A percentile compares a stretch with the other conserved stretches of the same genome.
Conservation (phyloP, 2,888 invertebrate genomes). For the Prenolepis imparis region DNA sequence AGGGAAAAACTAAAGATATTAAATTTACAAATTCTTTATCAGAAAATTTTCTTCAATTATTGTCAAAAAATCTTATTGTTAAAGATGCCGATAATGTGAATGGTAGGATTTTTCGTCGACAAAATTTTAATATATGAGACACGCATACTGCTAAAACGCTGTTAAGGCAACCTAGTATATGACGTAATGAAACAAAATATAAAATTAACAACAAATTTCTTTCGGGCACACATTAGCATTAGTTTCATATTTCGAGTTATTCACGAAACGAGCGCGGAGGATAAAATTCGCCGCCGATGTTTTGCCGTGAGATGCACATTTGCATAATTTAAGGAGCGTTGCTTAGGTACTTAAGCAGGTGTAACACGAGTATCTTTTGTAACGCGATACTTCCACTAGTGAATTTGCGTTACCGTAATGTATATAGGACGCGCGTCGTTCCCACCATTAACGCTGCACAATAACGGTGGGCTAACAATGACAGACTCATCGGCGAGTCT, state of each 20-base stretch:
- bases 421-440: conserved; percentile 7
- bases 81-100: background rate
- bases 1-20: background rate
- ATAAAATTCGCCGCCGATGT: conserved; percentile 45
- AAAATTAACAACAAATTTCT: conserved; percentile 37
- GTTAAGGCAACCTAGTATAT: background rate
- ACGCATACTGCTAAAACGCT: background rate
- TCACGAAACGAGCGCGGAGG: conserved; percentile 7
- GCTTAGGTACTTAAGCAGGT: conserved; percentile 51
- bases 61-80: background rate
- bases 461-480: background rate
- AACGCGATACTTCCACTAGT: conserved; percentile 46
- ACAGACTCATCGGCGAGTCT: background rate
- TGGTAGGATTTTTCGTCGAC: background rate
- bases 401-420: conserved; percentile 40
- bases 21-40: background rate
- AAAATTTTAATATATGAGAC: background rate
- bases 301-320: conserved; percentile 50
- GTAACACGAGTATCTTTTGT: conserved; percentile 55
- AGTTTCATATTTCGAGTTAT: conserved; percentile 35
- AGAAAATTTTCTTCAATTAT: background rate
- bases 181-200: conserved; percentile 11
- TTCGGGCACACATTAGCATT: conserved; percentile 21
- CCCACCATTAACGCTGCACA: conserved; percentile 34
- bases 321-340: conserved; percentile 55